These are phyloP conservation scores for Dicycla oo DNA, from an alignment of 2,888 invertebrate species.

Conservation along the genomic window DNA sequence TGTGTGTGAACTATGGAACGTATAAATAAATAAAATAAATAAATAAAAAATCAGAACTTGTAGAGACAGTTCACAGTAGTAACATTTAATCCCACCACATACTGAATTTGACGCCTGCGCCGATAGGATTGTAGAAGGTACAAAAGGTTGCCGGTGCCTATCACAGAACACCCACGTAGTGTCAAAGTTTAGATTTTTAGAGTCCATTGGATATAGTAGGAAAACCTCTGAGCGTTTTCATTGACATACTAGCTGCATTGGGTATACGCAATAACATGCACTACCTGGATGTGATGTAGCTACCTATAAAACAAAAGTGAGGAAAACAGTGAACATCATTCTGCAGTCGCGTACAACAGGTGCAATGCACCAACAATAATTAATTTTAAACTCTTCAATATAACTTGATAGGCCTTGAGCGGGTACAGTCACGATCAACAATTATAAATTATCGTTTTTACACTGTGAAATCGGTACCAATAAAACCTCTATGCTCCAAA, in stretches of 20 bases:
- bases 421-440: constrained; percentile 54
- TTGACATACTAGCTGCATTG: background rate
- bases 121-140: background rate
- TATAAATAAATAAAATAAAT: too few species aligned
- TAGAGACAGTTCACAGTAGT: background rate
- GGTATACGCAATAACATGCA: background rate
- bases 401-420: constrained; percentile 52
- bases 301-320: background rate
- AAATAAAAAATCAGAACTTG: too few species aligned
- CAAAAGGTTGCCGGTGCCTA: constrained; percentile 12
- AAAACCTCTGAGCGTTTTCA: background rate
- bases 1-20: too few species aligned
- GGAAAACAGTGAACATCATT: background rate
- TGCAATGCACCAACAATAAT: constrained; percentile 33
- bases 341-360: constrained; percentile 30
- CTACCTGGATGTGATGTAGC: background rate
- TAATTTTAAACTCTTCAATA: constrained; percentile 35
- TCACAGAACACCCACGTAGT: constrained; percentile 35
- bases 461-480: constrained; percentile 59
- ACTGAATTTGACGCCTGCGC: background rate
- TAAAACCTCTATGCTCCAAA: constrained; percentile 62
- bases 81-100: background rate
- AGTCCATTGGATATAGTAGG: background rate
- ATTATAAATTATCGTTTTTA: constrained; percentile 60
- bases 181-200: constrained; percentile 31